Evolutionary conservation across 2,113 vertebrate species (phyloP), one percentile per base, ranked within the genome.

Genomic region (Uropsilus gracilis): DNA sequence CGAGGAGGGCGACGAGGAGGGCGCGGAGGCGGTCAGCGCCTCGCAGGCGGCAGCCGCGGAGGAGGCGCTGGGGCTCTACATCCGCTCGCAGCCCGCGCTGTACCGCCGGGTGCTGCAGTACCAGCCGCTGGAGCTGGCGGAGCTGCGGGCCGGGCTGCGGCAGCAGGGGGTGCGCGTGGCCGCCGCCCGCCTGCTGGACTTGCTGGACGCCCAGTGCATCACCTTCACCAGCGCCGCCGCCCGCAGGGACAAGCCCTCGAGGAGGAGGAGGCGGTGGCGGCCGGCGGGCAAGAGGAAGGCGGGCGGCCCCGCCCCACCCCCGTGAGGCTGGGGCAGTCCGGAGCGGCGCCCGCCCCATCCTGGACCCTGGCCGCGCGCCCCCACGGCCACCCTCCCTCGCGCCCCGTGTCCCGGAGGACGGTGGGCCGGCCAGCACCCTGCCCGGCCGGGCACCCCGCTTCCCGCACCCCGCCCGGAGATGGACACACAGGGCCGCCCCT

Each of bases 181-280:
- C 3, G 97, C 98, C 0, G 97, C 98, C 89, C 99, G 98, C 96
- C 98, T 99, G 86, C 95, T 99, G 84, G 98, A 99, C 95, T 99
- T 99, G 90, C 98, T 99, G 86, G 99, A 99, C 76, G 98, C 99
- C 50, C 99, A 99, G 85, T 99, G 99, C 83, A 98, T 99, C 95
- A 99, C 99, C 14, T 98, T 99, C 88, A 99, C 99, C 86, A 99
- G 98, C 0, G 99, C 99, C 0, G 96, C 98, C n/a, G 98, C 98
- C 0, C 98, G 99, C 37, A 98, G 97, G 42, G 76, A 98, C 0
- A 97, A 94, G 78, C 72, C 63, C 8, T 13, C 37, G 30, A 39
- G 94, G 6, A 76, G 97, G 68, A 64, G 97, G 69, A 63, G 76
- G 50, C 71, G 76, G 50, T 68, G 61, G 94, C 97, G 75, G 82